Conservation (phyloP, 2,888 invertebrate species). For the Scaptomyza polygonia region DNA sequence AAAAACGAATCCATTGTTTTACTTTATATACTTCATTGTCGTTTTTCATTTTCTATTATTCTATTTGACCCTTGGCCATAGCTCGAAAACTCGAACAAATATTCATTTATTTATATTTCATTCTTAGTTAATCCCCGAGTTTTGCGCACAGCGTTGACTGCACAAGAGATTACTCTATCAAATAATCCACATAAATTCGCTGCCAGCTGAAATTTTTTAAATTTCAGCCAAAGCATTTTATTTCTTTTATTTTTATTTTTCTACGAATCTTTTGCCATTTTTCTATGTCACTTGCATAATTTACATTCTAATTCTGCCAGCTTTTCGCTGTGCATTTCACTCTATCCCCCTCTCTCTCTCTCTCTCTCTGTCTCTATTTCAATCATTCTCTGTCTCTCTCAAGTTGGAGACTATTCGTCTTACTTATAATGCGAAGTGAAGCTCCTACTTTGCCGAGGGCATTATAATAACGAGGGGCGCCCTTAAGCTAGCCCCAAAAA, state of each 20-base stretch:
- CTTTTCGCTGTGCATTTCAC: conserved; percentile 33
- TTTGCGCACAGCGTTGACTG: conserved; percentile 23
- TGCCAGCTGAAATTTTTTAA: conserved; percentile 42
- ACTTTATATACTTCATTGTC: background rate
- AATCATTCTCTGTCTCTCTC: conserved; percentile 29
- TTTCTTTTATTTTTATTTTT: conserved; percentile 13
- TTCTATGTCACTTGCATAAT: conserved; percentile 71
- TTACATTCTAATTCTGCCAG: conserved; percentile 72
- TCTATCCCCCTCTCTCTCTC: background rate
- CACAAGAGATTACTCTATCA: conserved; percentile 24
- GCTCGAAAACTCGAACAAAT: background rate
- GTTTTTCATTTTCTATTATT: background rate
- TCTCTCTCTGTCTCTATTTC: conserved; percentile 1
- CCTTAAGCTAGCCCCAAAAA: conserved; percentile 50
- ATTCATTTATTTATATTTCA: conserved; percentile 21
- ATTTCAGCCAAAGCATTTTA: conserved; percentile 49
- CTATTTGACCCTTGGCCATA: conserved; percentile 17
- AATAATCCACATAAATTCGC: conserved; percentile 46
- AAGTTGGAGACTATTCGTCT: conserved; percentile 68
- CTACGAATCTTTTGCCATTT: conserved; percentile 37
- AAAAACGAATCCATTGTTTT: background rate
- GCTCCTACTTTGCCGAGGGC: conserved; percentile 54
- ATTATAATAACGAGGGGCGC: conserved; percentile 66
- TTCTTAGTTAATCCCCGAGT: conserved; percentile 24
- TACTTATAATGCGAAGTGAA: conserved; percentile 64